These are phyloP conservation scores for Nasonia longicornis DNA, from an alignment of 1,140 invertebrate species.

Conservation along the genomic window DNA sequence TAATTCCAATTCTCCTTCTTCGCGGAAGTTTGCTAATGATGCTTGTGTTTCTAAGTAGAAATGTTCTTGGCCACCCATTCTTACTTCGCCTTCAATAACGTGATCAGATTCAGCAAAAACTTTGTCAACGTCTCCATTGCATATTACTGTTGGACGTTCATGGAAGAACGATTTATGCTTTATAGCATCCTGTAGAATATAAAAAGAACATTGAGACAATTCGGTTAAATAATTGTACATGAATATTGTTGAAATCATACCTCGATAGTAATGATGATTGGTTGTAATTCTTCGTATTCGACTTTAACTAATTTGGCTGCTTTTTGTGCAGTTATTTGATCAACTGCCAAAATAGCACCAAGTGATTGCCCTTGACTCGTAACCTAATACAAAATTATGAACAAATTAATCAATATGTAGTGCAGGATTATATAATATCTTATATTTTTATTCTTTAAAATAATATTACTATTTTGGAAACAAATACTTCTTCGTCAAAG, in stretches of 20 bases:
- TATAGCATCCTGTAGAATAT: slow-evolving; percentile 78
- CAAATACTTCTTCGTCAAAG: slow-evolving; percentile 81
- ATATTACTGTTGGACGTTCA: slow-evolving; percentile 68
- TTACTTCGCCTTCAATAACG: slow-evolving; percentile 78
- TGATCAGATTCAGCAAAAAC: slow-evolving; percentile 75
- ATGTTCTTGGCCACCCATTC: slow-evolving; percentile 93
- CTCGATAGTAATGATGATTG: slow-evolving; percentile 84
- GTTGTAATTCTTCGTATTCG: slow-evolving; percentile 79
- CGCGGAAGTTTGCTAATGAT: slow-evolving; percentile 80
- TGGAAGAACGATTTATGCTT: slow-evolving; percentile 76
- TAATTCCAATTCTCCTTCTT: slow-evolving; percentile 89
- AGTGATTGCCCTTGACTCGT: slow-evolving; percentile 82
- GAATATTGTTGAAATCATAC: slow-evolving; percentile 51
- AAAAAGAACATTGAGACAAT: background rate
- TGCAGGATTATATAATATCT: background rate
- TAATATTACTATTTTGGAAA: slow-evolving; percentile 68
- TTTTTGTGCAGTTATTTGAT: slow-evolving; percentile 80
- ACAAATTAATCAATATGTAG: background rate
- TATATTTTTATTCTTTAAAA: no score
- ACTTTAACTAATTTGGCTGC: slow-evolving; percentile 82
- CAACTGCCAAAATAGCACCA: slow-evolving; percentile 80
- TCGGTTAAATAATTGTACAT: background rate
- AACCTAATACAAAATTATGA: no score
- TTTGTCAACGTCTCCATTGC: slow-evolving; percentile 77
- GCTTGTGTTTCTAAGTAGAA: slow-evolving; percentile 95